phyloP scores from a whole-genome alignment of 2,113 vertebrate genomes.

The Myotis lucifugus region DNA sequence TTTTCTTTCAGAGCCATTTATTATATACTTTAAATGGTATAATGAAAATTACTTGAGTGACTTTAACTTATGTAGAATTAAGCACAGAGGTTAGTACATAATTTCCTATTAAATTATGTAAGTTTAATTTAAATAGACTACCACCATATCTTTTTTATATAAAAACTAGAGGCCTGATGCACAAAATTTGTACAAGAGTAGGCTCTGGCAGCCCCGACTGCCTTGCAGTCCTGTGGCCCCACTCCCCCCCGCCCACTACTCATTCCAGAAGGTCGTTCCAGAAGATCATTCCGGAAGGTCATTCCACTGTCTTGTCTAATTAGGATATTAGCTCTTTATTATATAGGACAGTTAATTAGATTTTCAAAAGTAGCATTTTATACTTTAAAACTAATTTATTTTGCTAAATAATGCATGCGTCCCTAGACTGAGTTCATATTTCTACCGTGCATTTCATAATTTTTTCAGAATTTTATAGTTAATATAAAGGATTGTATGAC shows the following conservation, averaged over 20 bases:
- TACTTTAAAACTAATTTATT: not conserved
- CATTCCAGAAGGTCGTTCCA: too few relatives aligned
- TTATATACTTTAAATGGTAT: not conserved
- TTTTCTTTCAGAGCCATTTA: not conserved
- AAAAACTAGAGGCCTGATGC: not conserved
- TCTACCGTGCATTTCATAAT: not conserved
- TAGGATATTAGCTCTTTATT: too few relatives aligned
- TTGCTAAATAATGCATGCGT: slow-evolving; percentile 51
- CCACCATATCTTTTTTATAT: not conserved
- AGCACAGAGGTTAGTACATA: not conserved
- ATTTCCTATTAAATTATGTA: not conserved
- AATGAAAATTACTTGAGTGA: not conserved
- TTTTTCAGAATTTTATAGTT: not conserved
- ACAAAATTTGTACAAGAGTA: too few relatives aligned
- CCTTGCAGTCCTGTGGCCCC: too few relatives aligned
- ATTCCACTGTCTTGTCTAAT: too few relatives aligned
- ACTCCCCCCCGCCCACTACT: too few relatives aligned
- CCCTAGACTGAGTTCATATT: not conserved
- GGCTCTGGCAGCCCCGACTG: too few relatives aligned
- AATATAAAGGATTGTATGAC: not conserved
- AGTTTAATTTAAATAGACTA: not conserved
- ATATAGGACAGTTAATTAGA: too few relatives aligned
- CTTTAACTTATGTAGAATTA: not conserved
- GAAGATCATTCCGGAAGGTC: too few relatives aligned
- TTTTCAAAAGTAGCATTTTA: not conserved